These are phyloP conservation scores for Druceiella hillmani DNA, from an alignment of 2,888 invertebrate species.

Conservation along the genomic window DNA sequence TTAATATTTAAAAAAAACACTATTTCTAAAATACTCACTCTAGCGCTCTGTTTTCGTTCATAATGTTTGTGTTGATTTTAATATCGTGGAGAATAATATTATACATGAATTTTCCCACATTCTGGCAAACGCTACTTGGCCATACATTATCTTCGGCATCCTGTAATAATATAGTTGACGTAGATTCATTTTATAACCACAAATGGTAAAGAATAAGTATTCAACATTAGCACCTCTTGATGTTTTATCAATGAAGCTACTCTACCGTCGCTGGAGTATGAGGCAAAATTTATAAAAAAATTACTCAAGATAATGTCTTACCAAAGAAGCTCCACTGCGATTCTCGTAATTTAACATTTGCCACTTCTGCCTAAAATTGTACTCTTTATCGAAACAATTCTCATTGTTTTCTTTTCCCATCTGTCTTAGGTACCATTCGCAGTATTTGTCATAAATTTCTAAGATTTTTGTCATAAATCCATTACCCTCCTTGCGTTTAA, in stretches of 20 bases:
- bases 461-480: conserved; percentile 62
- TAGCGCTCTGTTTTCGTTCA: conserved; percentile 2
- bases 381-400: conserved; percentile 30
- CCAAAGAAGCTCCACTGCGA: conserved; percentile 52
- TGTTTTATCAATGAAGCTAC: too few relatives aligned
- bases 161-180: too few relatives aligned
- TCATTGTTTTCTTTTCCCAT: conserved; percentile 29
- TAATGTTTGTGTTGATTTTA: conserved; percentile 70
- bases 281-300: too few relatives aligned
- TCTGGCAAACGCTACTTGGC: conserved; percentile 58
- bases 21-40: too few relatives aligned
- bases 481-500: conserved; percentile 58
- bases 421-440: conserved; percentile 56
- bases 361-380: conserved; percentile 69
- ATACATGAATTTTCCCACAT: conserved; percentile 80
- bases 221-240: too few relatives aligned
- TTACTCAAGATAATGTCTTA: too few relatives aligned
- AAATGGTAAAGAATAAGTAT: too few relatives aligned
- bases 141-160: conserved; percentile 56
- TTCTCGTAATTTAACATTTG: conserved; percentile 55
- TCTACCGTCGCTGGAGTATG: too few relatives aligned
- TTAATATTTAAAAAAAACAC: too few relatives aligned
- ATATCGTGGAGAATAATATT: conserved; percentile 81
- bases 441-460: conserved; percentile 57
- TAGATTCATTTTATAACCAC: too few relatives aligned